Evolutionary conservation across 2,888 invertebrate species (phyloP), one percentile per base, ranked within the genome.

Genomic region (Helobdella robusta): DNA sequence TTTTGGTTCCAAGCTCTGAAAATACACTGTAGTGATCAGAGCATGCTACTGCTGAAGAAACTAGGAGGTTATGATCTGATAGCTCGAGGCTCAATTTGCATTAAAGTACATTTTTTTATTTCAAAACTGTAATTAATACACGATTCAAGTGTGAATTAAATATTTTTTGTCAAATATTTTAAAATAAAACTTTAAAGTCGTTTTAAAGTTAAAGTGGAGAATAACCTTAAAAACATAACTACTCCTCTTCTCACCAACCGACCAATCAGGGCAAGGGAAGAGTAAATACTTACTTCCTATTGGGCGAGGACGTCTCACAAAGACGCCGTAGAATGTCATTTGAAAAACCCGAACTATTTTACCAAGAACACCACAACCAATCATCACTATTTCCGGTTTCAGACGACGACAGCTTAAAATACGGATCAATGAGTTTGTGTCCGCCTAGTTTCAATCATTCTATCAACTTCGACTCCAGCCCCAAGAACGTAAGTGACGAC

Each of bases 221-320:
- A 58, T 8, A 25, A 58, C 8, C 8, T 8, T 11, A 5, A 58
- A 58, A 25, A 25, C 23, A 8, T 25, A n/a, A n/a, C n/a, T n/a
- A n/a, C n/a, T n/a, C n/a, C n/a, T n/a, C n/a, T n/a, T n/a, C n/a
- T n/a, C n/a, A n/a, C n/a, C n/a, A n/a, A n/a, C n/a, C n/a, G n/a
- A n/a, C 23, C 68, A 0, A 46, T n/a, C 69, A 80, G 80, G 81
- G 80, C 23, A 81, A 80, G 72, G 80, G 80, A 18, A 74, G 76
- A 63, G 74, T 77, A 71, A 72, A 77, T 68, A 81, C 80, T 5
- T 81, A 80, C 68, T 81, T 80, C 69, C 74, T 81, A 35, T 72
- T 73, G 5, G 74, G 74, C 1, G 79, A 80, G 52, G 70, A 71
- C 61, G 64, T 68, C 36, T 58, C 62, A 2, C 60, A 67, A n/a